phyloP scores from a whole-genome alignment of 2,113 vertebrate species.

The Trematocara nigrifrons region DNA sequence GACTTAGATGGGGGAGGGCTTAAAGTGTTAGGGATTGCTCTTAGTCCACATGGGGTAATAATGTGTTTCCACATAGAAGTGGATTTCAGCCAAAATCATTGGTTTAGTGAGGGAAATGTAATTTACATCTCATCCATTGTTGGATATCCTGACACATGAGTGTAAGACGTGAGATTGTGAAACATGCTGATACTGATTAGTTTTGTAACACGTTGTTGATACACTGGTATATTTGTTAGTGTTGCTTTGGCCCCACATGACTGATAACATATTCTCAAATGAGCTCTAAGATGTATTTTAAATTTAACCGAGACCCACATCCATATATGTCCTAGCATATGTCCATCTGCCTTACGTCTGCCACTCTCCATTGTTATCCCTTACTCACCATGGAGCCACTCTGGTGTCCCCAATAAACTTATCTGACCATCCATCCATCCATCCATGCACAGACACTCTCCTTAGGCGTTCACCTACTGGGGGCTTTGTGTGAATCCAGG shows the following conservation, averaged over 20 bases:
- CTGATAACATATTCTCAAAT: not conserved
- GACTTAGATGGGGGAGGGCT: not conserved
- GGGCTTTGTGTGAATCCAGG: slow-evolving; percentile 57
- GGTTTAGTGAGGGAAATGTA: not conserved
- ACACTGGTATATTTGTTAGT: not conserved
- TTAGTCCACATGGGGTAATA: not conserved
- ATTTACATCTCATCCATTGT: not conserved
- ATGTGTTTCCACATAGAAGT: not conserved
- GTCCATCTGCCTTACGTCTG: slow-evolving; percentile 25
- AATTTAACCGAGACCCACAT: slow-evolving; percentile 13
- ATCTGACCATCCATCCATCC: slow-evolving; percentile 1
- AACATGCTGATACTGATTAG: not conserved
- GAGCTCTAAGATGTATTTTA: not conserved
- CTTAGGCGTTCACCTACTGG: slow-evolving; percentile 47
- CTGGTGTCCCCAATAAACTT: slow-evolving; percentile 11
- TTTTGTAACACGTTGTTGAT: not conserved
- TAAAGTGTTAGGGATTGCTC: not conserved
- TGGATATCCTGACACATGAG: not conserved
- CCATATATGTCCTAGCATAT: not conserved
- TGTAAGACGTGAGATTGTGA: not conserved
- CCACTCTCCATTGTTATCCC: not conserved
- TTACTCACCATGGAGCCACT: not conserved
- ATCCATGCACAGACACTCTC: slow-evolving; percentile 25
- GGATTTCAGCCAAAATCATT: not conserved
- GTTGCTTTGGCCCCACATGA: not conserved